phyloP scores from a whole-genome alignment of 1,140 invertebrate species.

The Luehdorfia chinensis region DNA sequence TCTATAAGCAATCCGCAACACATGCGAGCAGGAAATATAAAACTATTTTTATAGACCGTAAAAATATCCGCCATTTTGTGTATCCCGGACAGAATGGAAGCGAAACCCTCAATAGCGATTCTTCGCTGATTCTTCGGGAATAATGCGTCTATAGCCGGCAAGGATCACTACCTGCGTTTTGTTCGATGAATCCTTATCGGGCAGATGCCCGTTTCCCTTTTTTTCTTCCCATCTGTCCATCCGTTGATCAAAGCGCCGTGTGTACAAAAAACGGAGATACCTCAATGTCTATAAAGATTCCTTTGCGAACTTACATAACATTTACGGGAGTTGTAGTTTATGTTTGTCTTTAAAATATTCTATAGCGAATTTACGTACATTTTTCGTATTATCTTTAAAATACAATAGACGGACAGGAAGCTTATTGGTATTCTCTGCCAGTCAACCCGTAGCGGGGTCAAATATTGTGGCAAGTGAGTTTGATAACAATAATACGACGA shows the following conservation, averaged over 20 bases:
- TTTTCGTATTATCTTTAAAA: background rate
- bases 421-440: too few relatives aligned
- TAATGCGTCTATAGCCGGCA: slow-evolving; percentile 27
- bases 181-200: slow-evolving; percentile 38
- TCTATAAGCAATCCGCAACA: slow-evolving; percentile 1
- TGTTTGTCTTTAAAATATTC: background rate
- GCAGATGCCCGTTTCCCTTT: slow-evolving; percentile 42
- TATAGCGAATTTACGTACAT: background rate
- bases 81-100: slow-evolving; percentile 10
- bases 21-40: background rate
- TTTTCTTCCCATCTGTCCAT: slow-evolving; percentile 32
- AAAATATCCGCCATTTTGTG: slow-evolving; percentile 6
- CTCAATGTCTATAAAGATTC: slow-evolving; percentile 26
- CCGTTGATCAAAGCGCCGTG: slow-evolving; percentile 28
- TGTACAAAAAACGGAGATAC: slow-evolving; percentile 31
- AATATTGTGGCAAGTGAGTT: too few relatives aligned
- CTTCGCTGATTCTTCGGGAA: slow-evolving; percentile 29
- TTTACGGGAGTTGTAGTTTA: background rate
- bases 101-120: slow-evolving; percentile 30
- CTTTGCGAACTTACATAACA: slow-evolving; percentile 15
- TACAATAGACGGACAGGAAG: too few relatives aligned
- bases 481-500: too few relatives aligned
- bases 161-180: slow-evolving; percentile 47
- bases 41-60: slow-evolving; percentile 7
- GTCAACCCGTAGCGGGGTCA: too few relatives aligned